Base-by-base conservation (phyloP, 23 tunicate species). In the Halocynthia roretzi region DNA sequence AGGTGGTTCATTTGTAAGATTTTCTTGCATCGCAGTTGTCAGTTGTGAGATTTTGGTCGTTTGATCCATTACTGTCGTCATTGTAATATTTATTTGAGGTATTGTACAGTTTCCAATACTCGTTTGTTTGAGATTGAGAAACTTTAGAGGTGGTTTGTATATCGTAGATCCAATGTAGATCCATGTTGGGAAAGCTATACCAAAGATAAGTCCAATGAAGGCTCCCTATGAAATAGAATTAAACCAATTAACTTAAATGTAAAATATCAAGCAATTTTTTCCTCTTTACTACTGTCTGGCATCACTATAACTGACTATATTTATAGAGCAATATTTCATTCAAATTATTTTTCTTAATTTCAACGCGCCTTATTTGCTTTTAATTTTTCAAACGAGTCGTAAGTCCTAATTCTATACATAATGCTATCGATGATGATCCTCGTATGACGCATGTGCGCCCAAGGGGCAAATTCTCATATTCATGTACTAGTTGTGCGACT, bases 371-470 rank as follows among this genome's bases (percentile, higher is more conserved):
- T 31, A 31, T 31, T 31, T 31, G 44, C 78, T 7, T 53, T 62
- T 73, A 73, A 73, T 8, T 62, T 62, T 73, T 62, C 78, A 18
- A n/a, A n/a, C n/a, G n/a, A n/a, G n/a, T n/a, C n/a, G n/a, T n/a
- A n/a, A n/a, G n/a, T n/a, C n/a, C n/a, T n/a, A n/a, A n/a, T n/a
- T n/a, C n/a, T n/a, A n/a, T n/a, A n/a, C n/a, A n/a, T n/a, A n/a
- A n/a, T n/a, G n/a, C n/a, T n/a, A n/a, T n/a, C n/a, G n/a, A n/a
- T n/a, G n/a, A n/a, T n/a, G n/a, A n/a, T n/a, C n/a, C n/a, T n/a
- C n/a, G n/a, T n/a, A n/a, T n/a, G n/a, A n/a, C n/a, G n/a, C n/a
- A n/a, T n/a, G n/a, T n/a, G n/a, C n/a, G n/a, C n/a, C n/a, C n/a
- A n/a, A n/a, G n/a, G n/a, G n/a, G n/a, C n/a, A n/a, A n/a, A n/a